Percentiles rank a stretch among this genome's conserved stretches.
Evolutionary conservation across 1,140 invertebrate genomes (phyloP).

Genomic region (Meloidogyne hapla): DNA sequence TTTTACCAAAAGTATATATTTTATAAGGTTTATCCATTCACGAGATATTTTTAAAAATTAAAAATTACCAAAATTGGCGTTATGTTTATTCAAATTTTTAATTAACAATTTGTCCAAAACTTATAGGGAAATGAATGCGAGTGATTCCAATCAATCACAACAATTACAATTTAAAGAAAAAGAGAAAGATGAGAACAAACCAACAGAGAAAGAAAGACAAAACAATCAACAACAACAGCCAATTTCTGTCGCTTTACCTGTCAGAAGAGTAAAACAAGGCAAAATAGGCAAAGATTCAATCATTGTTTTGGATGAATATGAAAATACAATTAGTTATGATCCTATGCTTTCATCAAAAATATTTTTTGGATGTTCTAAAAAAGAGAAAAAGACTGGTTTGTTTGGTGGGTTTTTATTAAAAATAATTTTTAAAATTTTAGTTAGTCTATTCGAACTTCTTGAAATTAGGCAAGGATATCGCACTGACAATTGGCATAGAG

Average conservation of each 20-base stretch:
- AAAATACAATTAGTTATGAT: slow-evolving; percentile 25
- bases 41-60: background rate
- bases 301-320: slow-evolving; percentile 23
- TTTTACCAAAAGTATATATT: no score
- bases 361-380: background rate
- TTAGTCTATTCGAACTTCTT: slow-evolving; percentile 50
- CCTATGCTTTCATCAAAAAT: background rate
- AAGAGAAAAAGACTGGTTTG: background rate
- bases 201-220: background rate
- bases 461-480: slow-evolving; percentile 59
- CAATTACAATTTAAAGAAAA: slow-evolving; percentile 5
- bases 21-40: background rate
- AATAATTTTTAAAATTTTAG: slow-evolving; percentile 35
- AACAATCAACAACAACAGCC: background rate
- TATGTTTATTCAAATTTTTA: background rate
- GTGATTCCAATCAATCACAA: background rate
- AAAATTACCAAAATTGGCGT: background rate
- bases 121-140: background rate
- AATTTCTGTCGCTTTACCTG: background rate
- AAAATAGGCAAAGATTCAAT: slow-evolving; percentile 14
- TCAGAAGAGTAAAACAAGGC: slow-evolving; percentile 26
- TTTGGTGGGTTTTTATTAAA: no score
- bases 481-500: slow-evolving; percentile 58
- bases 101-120: background rate
- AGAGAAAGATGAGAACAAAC: background rate